These are phyloP conservation scores for Plecotus auritus DNA, from an alignment of 2,113 vertebrate species.

Conservation along the genomic window DNA sequence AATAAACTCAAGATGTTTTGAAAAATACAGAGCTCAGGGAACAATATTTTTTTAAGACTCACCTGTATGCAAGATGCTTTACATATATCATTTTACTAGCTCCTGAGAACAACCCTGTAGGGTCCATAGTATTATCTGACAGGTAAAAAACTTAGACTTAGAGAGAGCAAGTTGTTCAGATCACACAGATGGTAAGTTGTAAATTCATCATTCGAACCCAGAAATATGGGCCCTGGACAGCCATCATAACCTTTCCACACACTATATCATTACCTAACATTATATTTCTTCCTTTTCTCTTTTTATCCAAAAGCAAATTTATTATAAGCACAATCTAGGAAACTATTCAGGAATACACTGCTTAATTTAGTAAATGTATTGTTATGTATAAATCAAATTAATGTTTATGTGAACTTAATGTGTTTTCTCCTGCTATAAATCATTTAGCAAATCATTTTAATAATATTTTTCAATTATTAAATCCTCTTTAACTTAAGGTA, in stretches of 20 bases:
- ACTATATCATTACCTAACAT: neutral
- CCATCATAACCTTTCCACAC: neutral
- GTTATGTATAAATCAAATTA: neutral
- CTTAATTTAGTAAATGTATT: neutral
- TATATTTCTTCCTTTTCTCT: neutral
- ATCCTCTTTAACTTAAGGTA: neutral
- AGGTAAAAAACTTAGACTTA: neutral
- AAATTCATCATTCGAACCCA: neutral
- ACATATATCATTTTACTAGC: neutral
- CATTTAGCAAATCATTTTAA: constrained; percentile 26
- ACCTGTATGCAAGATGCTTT: neutral
- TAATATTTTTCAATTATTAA: neutral
- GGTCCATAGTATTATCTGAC: neutral
- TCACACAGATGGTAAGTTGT: neutral
- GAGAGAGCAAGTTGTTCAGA: neutral
- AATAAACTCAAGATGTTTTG: neutral
- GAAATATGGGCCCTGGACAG: neutral
- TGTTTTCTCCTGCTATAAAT: neutral
- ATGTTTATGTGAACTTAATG: neutral
- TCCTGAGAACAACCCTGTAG: neutral
- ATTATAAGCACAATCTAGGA: neutral
- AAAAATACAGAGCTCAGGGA: neutral
- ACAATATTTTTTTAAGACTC: neutral
- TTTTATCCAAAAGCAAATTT: neutral
- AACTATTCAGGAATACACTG: neutral